phyloP scores from a whole-genome alignment of 2,113 vertebrate species.

The Dissostichus mawsoni region DNA sequence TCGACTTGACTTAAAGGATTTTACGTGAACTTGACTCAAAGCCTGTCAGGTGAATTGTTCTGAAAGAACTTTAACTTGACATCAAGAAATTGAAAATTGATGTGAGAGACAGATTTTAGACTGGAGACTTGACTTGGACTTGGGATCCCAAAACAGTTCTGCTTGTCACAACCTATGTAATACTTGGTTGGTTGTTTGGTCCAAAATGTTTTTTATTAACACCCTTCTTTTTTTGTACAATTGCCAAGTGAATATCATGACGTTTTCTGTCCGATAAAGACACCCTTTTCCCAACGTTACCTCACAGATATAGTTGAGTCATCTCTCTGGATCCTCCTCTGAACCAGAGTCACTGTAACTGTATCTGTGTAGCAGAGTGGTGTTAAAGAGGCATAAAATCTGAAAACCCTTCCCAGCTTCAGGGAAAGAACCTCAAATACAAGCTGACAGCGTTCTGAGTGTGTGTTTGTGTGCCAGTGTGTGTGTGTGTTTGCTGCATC shows the following conservation, averaged over 20 bases:
- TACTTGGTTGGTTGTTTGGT: not conserved
- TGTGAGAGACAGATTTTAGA: too few relatives aligned
- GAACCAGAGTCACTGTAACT: not conserved
- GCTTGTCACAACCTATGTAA: not conserved
- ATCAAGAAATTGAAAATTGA: too few relatives aligned
- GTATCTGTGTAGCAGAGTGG: not conserved
- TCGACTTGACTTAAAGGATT: too few relatives aligned
- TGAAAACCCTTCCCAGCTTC: conserved; percentile 25
- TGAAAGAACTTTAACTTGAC: too few relatives aligned
- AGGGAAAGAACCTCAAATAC: conserved; percentile 37
- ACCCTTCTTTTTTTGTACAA: not conserved
- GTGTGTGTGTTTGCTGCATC: conserved; percentile 2
- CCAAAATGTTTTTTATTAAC: not conserved
- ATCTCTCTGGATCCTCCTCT: not conserved
- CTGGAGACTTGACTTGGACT: not conserved
- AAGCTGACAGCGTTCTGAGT: conserved; percentile 22
- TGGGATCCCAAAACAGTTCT: not conserved
- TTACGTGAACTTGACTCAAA: too few relatives aligned
- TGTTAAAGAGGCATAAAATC: conserved; percentile 34
- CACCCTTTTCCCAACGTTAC: not conserved
- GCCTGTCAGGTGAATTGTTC: too few relatives aligned
- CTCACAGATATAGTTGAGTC: not conserved
- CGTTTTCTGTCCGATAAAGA: not conserved
- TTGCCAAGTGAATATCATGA: not conserved
- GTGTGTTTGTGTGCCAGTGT: conserved; percentile 9